Base-by-base conservation (phyloP, 2,113 vertebrate genomes). In the Engraulis encrasicolus region DNA sequence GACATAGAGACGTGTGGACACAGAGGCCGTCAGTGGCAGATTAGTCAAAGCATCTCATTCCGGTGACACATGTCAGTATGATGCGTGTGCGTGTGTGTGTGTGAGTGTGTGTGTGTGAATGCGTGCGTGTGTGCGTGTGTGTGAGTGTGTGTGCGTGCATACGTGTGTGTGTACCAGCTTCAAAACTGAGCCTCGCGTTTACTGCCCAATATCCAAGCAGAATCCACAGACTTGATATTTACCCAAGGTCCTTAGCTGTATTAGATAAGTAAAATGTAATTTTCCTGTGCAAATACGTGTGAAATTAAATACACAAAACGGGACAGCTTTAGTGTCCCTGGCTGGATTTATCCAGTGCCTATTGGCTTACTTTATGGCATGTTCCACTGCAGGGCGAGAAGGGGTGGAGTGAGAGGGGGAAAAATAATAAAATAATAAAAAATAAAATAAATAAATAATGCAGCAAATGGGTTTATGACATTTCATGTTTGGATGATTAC, bases 241-340 rank as follows among this genome's bases (percentile, higher is more conserved):
- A 93, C 91, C 89, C 90, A 89, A 86, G 84, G 89, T 85, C 84
- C 74, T 90, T 84, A 7, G 87, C 86, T 91, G 86, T 89, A 91
- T 90, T 90, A 90, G 93, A 94, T 94, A 94, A 93, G 91, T 93
- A 89, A 94, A 94, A 94, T 94, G 92, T 93, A 92, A 94, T 95
- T 94, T 94, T 88, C 90, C 86, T 93, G 92, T 94, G 93, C 94
- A 94, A 95, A 95, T 95, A 91, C 88, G 91, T 94, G 93, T 94
- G 92, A 94, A 94, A 95, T 94, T 92, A 94, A 94, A 93, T 87
- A 93, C 91, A 95, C 90, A 93, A 90, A 88, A 90, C 88, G 78
- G 78, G 89, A 91, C 85, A 89, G 89, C 83, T 90, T 92, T 92
- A 91, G 87, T 92, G 85, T 81, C n/a, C n/a, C n/a, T n/a, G 54